Base-by-base conservation (phyloP, 2,113 vertebrate species). In the Megalops atlanticus region DNA sequence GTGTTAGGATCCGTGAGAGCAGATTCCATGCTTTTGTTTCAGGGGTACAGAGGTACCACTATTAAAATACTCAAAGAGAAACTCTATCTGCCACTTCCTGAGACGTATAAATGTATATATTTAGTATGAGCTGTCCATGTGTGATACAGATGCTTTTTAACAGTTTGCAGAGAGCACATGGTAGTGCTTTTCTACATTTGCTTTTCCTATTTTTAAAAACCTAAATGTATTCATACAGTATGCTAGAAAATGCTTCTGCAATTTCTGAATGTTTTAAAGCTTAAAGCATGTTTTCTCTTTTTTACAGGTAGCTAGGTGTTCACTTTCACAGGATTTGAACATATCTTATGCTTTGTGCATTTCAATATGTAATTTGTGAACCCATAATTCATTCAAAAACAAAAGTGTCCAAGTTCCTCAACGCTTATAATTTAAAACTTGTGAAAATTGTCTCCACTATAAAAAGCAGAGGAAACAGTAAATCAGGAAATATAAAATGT, bases 391-490 rank as follows among this genome's bases (percentile, higher is more conserved):
- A 68, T 73, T 40, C 36, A 83, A 89, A 86, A 90, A 90, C 89
- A 92, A 92, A 90, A 89, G 91, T 90, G 86, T 89, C 90, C 90
- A 85, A 91, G 89, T 84, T 87, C 88, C 88, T 89, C 89, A 87
- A 89, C 90, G 87, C 90, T 87, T 89, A 88, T 87, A 84, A 88
- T 85, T 91, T 91, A 84, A 91, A 93, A 93, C 92, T 92, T 92
- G 91, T 88, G 89, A 85, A 77, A 80, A 93, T 91, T 90, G 92
- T 91, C 90, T 91, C 84, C 87, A 90, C 92, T 86, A 93, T 93
- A 93, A 92, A 93, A 93, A 92, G 88, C 89, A 82, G 87, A 86
- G 89, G 89, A 92, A 92, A 90, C 88, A 84, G 92, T 94, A 95
- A 94, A 94, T 93, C 92, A 91, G 81, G 85, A 91, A 90, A 89